These are phyloP conservation scores for Manis pentadactyla DNA, from an alignment of 2,797 vertebrate species.

Conservation along the genomic window DNA sequence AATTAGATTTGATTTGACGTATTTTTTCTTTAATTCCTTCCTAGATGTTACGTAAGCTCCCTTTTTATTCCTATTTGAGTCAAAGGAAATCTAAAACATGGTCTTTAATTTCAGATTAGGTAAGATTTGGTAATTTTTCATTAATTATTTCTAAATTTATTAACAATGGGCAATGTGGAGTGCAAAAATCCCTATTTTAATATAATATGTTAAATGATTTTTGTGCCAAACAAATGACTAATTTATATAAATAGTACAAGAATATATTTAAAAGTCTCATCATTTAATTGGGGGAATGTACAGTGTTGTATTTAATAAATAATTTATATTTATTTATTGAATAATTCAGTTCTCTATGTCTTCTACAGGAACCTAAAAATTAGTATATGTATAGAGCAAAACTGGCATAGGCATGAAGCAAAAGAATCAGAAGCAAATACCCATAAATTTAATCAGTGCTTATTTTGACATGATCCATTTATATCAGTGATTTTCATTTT, in stretches of 20 bases:
- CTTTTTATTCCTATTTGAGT: neutral
- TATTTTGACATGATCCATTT: neutral
- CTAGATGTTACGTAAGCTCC: neutral
- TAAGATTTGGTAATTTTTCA: neutral
- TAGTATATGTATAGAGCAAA: neutral
- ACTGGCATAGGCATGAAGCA: neutral
- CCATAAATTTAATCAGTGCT: neutral
- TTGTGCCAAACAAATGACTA: neutral
- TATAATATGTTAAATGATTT: neutral
- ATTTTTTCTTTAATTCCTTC: neutral
- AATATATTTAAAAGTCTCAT: neutral
- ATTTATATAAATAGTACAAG: neutral
- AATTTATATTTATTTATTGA: neutral
- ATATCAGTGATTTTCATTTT: neutral
- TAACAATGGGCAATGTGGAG: neutral
- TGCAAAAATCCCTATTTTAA: neutral
- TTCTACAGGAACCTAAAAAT: neutral
- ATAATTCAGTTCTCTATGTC: neutral
- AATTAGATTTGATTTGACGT: neutral
- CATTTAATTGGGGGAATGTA: neutral
- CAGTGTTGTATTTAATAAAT: neutral
- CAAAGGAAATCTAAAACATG: neutral
- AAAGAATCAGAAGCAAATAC: neutral
- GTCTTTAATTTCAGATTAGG: neutral
- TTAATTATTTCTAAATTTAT: slow-evolving; percentile 14